Conservation (phyloP, 2,113 vertebrate genomes). For the Passer domesticus region DNA sequence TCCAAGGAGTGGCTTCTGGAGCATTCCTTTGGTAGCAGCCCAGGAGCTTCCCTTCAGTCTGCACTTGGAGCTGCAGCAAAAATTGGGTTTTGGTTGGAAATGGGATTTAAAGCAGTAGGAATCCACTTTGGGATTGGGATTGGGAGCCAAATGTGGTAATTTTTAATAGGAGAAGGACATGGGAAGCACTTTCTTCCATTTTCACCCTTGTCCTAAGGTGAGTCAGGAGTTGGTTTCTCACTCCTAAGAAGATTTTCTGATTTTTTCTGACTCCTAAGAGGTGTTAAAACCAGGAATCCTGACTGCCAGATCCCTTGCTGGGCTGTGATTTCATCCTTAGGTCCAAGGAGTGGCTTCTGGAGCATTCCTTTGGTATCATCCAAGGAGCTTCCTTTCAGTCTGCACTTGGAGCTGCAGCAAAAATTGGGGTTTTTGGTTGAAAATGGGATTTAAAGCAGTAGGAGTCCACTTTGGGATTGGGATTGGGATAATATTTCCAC, state of each 20-base stretch:
- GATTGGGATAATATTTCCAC: rapidly evolving
- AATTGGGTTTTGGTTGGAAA: neutral
- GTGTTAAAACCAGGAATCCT: too few relatives aligned
- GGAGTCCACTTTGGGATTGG: neutral
- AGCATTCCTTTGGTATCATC: conserved; percentile 36
- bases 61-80: conserved; percentile 17
- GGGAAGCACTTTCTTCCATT: too few relatives aligned
- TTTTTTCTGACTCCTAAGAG: too few relatives aligned
- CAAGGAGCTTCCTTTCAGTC: neutral
- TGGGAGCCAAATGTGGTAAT: too few relatives aligned
- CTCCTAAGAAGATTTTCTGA: too few relatives aligned
- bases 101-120: too few relatives aligned
- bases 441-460: neutral
- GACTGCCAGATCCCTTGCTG: too few relatives aligned
- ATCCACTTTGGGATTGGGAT: too few relatives aligned
- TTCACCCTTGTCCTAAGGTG: too few relatives aligned
- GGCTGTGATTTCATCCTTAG: too few relatives aligned
- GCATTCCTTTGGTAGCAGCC: conserved; percentile 28
- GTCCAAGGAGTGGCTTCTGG: conserved; percentile 46
- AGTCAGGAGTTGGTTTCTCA: too few relatives aligned
- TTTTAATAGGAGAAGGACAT: neutral
- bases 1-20: conserved; percentile 45
- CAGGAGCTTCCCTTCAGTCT: neutral
- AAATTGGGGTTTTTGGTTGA: neutral
- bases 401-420: neutral